Conservation (phyloP, 2,113 vertebrate species). For the Petroica traversi region DNA sequence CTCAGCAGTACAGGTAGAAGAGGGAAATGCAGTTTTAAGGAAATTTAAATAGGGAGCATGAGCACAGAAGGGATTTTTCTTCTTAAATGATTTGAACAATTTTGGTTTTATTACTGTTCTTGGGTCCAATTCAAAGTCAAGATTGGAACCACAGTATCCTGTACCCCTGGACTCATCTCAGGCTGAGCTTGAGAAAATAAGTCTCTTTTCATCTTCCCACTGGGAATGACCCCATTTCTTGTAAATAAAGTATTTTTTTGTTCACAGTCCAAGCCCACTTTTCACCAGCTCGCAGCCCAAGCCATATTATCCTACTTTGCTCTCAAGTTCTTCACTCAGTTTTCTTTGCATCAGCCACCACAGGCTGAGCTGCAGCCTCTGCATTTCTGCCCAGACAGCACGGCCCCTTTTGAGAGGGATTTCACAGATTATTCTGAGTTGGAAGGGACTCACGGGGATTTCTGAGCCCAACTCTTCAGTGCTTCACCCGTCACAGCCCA, state of each 20-base stretch:
- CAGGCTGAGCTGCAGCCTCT: not conserved
- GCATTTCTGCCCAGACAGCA: not conserved
- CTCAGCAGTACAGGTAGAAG: constrained; percentile 45
- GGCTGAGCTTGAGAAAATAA: not conserved
- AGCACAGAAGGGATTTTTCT: constrained; percentile 4
- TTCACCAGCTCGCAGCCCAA: not conserved
- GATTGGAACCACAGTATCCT: not conserved
- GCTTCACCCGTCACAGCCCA: not conserved
- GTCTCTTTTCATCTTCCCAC: not conserved
- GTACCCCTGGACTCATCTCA: not conserved
- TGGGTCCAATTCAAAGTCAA: not conserved
- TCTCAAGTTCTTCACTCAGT: not conserved
- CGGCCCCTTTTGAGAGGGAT: not conserved
- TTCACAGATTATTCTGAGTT: not conserved
- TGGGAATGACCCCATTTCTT: not conserved
- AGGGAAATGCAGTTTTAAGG: constrained; percentile 53
- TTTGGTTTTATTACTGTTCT: constrained; percentile 21
- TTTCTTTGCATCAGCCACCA: not conserved
- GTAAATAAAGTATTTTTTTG: not conserved
- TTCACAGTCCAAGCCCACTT: not conserved
- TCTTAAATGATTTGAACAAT: constrained; percentile 7
- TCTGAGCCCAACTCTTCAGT: not conserved
- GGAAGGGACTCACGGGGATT: not conserved
- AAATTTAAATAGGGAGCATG: constrained; percentile 15
- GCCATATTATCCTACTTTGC: not conserved